phyloP scores from a whole-genome alignment of 2,113 vertebrate genomes.

The Polypterus bichir region DNA sequence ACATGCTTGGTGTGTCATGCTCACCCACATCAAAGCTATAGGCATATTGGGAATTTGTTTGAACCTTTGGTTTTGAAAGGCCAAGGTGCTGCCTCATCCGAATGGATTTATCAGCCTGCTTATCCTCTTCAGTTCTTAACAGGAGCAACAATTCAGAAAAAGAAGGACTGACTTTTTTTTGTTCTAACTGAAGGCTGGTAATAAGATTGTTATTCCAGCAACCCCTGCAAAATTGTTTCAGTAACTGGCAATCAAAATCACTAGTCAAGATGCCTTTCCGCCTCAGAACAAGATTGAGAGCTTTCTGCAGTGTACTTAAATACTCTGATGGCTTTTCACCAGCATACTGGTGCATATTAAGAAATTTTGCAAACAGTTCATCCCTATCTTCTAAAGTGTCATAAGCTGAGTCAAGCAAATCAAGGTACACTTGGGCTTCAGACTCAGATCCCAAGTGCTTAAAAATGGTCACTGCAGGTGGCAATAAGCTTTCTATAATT shows the following conservation, averaged over 20 bases:
- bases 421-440: slow-evolving; percentile 38
- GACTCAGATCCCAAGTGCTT: slow-evolving; percentile 35
- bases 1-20: not conserved
- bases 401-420: slow-evolving; percentile 21
- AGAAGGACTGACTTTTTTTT: slow-evolving; percentile 5
- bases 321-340: slow-evolving; percentile 28
- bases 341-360: slow-evolving; percentile 19
- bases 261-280: slow-evolving; percentile 27
- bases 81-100: slow-evolving; percentile 14
- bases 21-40: not conserved
- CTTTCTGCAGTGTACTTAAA: slow-evolving; percentile 28
- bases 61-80: slow-evolving; percentile 5
- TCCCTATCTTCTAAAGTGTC: slow-evolving; percentile 10
- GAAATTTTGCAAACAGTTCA: slow-evolving; percentile 8
- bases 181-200: slow-evolving; percentile 12
- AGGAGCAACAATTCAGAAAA: slow-evolving; percentile 13
- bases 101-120: slow-evolving; percentile 1
- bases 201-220: slow-evolving; percentile 17
- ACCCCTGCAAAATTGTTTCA: slow-evolving; percentile 12
- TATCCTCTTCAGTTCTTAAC: slow-evolving; percentile 14
- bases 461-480: slow-evolving; percentile 32
- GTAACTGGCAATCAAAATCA: slow-evolving; percentile 5
- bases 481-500: slow-evolving; percentile 17
- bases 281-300: slow-evolving; percentile 19
- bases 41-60: not conserved